These are phyloP conservation scores for Hystrix cristata DNA, from an alignment of 2,113 vertebrate species.

Conservation along the genomic window DNA sequence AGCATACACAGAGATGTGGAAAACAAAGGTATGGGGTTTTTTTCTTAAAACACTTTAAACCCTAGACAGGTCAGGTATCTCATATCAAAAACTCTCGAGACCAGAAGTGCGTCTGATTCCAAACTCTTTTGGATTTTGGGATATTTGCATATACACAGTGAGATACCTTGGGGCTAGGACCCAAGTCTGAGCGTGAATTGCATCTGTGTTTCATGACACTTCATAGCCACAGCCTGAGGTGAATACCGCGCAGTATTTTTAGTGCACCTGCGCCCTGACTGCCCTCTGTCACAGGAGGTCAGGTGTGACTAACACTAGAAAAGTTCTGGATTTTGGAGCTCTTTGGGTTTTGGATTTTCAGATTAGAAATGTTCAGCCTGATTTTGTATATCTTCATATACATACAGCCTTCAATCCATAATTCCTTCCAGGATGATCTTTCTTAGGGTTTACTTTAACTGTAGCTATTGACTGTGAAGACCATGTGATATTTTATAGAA, in stretches of 20 bases:
- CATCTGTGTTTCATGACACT: too few species aligned
- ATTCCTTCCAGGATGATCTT: background rate
- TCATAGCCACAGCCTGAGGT: too few species aligned
- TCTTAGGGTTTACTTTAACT: background rate
- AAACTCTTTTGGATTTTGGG: background rate
- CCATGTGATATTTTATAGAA: background rate
- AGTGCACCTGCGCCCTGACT: background rate
- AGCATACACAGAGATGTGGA: background rate
- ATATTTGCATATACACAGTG: background rate
- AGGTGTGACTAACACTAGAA: background rate
- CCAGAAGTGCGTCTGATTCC: background rate
- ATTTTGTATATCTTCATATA: background rate
- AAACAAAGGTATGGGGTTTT: conserved; percentile 2
- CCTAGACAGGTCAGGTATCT: background rate
- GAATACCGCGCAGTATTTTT: background rate
- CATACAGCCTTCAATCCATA: background rate
- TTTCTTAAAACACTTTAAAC: background rate
- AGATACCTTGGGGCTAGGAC: background rate
- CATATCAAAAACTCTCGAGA: background rate
- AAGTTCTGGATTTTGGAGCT: background rate
- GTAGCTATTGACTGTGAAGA: background rate
- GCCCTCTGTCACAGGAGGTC: background rate
- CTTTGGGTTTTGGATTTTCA: background rate
- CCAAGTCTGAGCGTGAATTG: background rate
- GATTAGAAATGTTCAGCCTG: background rate